Evolutionary conservation across 2,113 vertebrate species (phyloP), one percentile per base, ranked within the genome.

Genomic region (Genyomyrus donnyi): DNA sequence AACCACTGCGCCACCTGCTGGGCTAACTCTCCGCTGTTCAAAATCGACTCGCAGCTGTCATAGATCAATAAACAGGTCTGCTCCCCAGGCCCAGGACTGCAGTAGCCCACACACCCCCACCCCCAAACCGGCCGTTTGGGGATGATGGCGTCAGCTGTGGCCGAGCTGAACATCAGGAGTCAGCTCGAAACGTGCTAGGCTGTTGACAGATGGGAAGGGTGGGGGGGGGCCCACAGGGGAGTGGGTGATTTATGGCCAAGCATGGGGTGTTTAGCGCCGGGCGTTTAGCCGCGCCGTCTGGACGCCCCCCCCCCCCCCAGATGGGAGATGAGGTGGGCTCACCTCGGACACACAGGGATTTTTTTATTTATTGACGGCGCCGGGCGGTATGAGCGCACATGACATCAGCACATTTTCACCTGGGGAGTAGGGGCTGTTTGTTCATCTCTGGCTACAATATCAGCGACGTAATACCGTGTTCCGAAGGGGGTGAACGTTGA

Each of bases 121-220:
- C n/a, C n/a, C n/a, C 11, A 77, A 42, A 77, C 13, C n/a, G 31
- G 70, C 10, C 31, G 2, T 77, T 42, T 1, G 31, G 35, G 74
- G 89, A 83, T 70, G 53, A 39, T 3, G 66, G 89, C 2, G 31
- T 85, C 27, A 77, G 27, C 89, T 45, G 89, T 91, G 89, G 88
- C 91, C 89, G 91, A 93, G 92, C 92, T 91, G 92, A 93, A 91
- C 92, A 91, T 92, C 94, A 93, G 92, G 91, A 90, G 93, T 91
- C 93, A 93, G 94, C 93, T 92, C 91, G 92, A 87, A 92, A 91
- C 87, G 88, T 91, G 92, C 94, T 94, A 94, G 93, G 91, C 19
- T 93, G 90, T 92, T 96, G 95, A 95, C 94, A 95, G 95, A 95
- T 95, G 94, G 94, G 92, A 93, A 91, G 90, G 93, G 94, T 91